Conservation (phyloP, 2,888 invertebrate genomes). For the Drosophila borealis region DNA sequence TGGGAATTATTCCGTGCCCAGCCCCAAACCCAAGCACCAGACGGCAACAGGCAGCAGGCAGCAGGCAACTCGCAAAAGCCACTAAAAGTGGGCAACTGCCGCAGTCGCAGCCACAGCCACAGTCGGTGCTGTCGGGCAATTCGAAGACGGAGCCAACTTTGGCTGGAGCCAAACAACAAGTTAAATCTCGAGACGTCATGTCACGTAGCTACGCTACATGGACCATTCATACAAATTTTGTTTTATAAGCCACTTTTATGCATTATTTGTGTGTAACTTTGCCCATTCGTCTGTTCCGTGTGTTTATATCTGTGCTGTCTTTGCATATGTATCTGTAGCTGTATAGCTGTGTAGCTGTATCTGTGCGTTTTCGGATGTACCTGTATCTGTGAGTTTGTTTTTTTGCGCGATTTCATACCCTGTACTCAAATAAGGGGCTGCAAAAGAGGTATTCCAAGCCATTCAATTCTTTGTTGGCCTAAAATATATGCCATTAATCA, state of each 20-base stretch:
- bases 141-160: slow-evolving; percentile 34
- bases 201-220: slow-evolving; percentile 76
- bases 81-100: slow-evolving; percentile 44
- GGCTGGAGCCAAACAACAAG: slow-evolving; percentile 61
- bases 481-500: too few relatives aligned
- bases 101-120: slow-evolving; percentile 19
- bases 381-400: slow-evolving; percentile 19
- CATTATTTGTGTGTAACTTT: slow-evolving; percentile 78
- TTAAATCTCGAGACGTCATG: slow-evolving; percentile 72
- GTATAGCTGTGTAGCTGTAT: slow-evolving; percentile 12
- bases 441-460: neutral
- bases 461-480: neutral
- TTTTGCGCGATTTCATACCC: slow-evolving; percentile 12
- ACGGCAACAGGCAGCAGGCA: slow-evolving; percentile 29
- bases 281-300: slow-evolving; percentile 48
- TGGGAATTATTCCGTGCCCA: slow-evolving; percentile 67
- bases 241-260: slow-evolving; percentile 78
- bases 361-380: slow-evolving; percentile 18
- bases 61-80: slow-evolving; percentile 42
- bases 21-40: slow-evolving; percentile 11
- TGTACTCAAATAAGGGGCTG: neutral
- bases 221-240: slow-evolving; percentile 80
- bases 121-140: slow-evolving; percentile 18
- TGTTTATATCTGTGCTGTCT: slow-evolving; percentile 50
- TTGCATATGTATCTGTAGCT: slow-evolving; percentile 24